Evolutionary conservation across 2,797 vertebrate species (phyloP), one percentile per base, ranked within the genome.

Genomic region (Phrynocephalus forsythii): DNA sequence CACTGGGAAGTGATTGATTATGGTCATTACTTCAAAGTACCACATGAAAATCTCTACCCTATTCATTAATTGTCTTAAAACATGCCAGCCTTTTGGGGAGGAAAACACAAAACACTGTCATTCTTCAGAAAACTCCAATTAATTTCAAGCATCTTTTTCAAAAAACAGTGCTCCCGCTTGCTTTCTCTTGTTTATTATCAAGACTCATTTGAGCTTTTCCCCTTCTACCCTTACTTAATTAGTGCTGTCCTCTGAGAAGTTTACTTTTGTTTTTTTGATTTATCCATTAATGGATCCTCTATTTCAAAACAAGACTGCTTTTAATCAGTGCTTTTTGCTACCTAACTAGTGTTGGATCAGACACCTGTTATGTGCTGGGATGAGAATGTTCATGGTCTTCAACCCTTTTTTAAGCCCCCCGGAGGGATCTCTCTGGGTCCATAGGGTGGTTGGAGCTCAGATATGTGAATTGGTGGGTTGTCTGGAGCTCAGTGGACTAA

Each of bases 1-100:
- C 90, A 72, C 92, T 88, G 91, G 91, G 91, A 89, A 90, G 89
- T 94, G 95, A 95, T 94, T 95, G 95, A 95, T 95, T 94, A 93
- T 90, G 89, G 93, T 95, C 95, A 95, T 95, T 95, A 95, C 94
- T 95, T 94, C 94, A 92, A 92, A 91, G 92, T 76, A 90, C 92
- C 85, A 80, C 93, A 80, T 91, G 94, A 93, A 95, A 95, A 94
- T 92, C 93, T 91, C 93, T 92, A 94, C 95, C 93, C 93, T 91
- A 91, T 75, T 95, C 89, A 86, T 94, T 95, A 95, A 95, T 94
- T 95, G 95, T 93, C 91, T 95, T 92, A 85, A 95, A 94, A 91
- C 79, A 81, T 84, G 86, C 75, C 90, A 94, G 93, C 92, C 92
- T 90, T 92, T 94, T 92, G 91, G 84, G 56, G 56, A 79, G 79